Percentiles rank a stretch among this genome's conserved stretches.
Conservation (phyloP, 1,140 invertebrate genomes). For the Armadillidium nasatum region DNA sequence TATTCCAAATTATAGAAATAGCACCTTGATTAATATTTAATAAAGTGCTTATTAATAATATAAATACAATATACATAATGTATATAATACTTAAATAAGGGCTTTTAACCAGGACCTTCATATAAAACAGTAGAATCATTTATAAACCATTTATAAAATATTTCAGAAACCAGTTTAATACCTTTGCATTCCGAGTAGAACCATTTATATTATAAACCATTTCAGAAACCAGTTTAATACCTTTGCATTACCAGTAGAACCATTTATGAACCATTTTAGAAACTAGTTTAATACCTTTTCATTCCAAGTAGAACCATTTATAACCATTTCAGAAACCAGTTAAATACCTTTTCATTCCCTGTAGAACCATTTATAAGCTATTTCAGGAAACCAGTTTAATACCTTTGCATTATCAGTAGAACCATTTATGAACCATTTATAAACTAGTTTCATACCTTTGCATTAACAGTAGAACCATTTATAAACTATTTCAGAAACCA, state of each 20-base stretch:
- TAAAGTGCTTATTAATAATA: no score
- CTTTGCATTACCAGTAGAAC: constrained; percentile 2
- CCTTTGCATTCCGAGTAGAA: no score
- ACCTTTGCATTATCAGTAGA: constrained; percentile 20
- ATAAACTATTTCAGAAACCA: not conserved
- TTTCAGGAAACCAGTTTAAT: not conserved
- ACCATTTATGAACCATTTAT: not conserved
- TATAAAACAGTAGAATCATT: no score
- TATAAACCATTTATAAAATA: no score
- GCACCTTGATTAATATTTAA: no score
- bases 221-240: not conserved
- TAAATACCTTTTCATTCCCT: constrained; percentile 22
- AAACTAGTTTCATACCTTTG: constrained; percentile 5
- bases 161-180: no score
- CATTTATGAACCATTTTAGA: not conserved
- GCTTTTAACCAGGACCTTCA: no score
- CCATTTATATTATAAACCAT: not conserved
- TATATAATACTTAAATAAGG: no score
- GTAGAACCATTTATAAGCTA: no score
- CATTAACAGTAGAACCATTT: not conserved
- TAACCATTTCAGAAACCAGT: not conserved
- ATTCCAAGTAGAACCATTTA: no score
- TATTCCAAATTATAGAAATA: no score
- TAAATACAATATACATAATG: no score
- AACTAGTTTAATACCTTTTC: constrained; percentile 10